A percentile compares a stretch with the other conserved stretches of the same genome.
phyloP scores from a whole-genome alignment of 2,888 invertebrate genomes.

The Drosophila lutescens region DNA sequence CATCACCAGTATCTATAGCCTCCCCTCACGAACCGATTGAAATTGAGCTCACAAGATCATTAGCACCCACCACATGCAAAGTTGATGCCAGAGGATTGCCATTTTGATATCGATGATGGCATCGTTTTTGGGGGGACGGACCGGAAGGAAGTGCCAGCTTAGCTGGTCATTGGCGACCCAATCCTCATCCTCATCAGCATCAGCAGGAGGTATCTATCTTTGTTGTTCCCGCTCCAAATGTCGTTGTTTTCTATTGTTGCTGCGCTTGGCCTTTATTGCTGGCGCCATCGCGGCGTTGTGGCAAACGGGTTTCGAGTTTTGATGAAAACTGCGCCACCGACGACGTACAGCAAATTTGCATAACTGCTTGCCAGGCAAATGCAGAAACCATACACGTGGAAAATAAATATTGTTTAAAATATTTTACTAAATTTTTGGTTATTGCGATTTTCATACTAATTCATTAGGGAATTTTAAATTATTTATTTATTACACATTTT shows the following conservation, averaged over 20 bases:
- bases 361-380: slow-evolving; percentile 65
- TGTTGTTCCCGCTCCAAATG: slow-evolving; percentile 12
- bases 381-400: slow-evolving; percentile 21
- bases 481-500: too few relatives aligned
- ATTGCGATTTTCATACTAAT: neutral
- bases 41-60: slow-evolving; percentile 28
- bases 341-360: slow-evolving; percentile 71
- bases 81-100: slow-evolving; percentile 25
- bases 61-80: slow-evolving; percentile 27
- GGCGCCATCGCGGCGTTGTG: slow-evolving; percentile 54
- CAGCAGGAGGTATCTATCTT: slow-evolving; percentile 28
- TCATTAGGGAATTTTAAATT: too few relatives aligned
- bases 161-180: slow-evolving; percentile 25
- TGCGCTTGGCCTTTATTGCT: slow-evolving; percentile 47
- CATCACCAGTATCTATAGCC: neutral
- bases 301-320: slow-evolving; percentile 68
- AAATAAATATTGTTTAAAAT: neutral
- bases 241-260: slow-evolving; percentile 16
- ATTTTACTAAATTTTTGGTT: neutral
- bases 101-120: slow-evolving; percentile 11
- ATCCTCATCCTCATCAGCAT: slow-evolving; percentile 8
- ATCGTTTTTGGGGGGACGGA: slow-evolving; percentile 1
- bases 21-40: neutral
- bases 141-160: slow-evolving; percentile 36
- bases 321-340: slow-evolving; percentile 72